Evolutionary conservation across 2,888 invertebrate genomes (phyloP).

Genomic region (Lacanobia wlatinum): DNA sequence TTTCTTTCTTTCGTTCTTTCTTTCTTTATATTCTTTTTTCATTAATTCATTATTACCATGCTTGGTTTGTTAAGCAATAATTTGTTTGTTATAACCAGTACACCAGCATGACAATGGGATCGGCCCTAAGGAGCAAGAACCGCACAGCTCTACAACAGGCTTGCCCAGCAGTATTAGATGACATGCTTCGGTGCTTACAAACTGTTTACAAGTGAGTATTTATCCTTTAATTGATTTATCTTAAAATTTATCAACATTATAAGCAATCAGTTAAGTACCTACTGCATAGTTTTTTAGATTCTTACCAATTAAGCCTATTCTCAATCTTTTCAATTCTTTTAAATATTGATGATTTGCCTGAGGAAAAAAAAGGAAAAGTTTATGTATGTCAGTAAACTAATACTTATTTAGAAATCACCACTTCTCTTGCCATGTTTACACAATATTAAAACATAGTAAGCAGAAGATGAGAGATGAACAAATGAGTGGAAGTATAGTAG

Average conservation of each 20-base stretch:
- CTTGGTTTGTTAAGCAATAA: neutral
- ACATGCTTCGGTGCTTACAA: conserved; percentile 83
- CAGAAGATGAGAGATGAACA: too few species aligned
- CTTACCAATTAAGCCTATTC: neutral
- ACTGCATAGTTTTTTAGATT: neutral
- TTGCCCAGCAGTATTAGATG: conserved; percentile 85
- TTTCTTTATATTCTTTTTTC: too few species aligned
- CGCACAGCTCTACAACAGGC: conserved; percentile 81
- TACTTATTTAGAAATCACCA: too few species aligned
- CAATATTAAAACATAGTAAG: too few species aligned
- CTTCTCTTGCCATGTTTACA: too few species aligned
- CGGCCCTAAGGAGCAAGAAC: conserved; percentile 80
- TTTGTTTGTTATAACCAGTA: conserved; percentile 73
- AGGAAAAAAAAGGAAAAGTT: too few species aligned
- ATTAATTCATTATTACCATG: neutral
- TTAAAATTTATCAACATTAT: neutral
- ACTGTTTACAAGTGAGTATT: conserved; percentile 83
- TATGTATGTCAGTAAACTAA: too few species aligned
- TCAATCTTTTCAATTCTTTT: too few species aligned
- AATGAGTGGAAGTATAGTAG: too few species aligned
- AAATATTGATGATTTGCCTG: too few species aligned
- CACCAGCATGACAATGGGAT: conserved; percentile 89
- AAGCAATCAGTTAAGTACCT: neutral
- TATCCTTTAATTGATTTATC: neutral
- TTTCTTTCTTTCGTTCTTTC: too few species aligned